These are phyloP conservation scores for Dugesia japonica DNA, from an alignment of 2,888 invertebrate genomes.

Conservation along the genomic window DNA sequence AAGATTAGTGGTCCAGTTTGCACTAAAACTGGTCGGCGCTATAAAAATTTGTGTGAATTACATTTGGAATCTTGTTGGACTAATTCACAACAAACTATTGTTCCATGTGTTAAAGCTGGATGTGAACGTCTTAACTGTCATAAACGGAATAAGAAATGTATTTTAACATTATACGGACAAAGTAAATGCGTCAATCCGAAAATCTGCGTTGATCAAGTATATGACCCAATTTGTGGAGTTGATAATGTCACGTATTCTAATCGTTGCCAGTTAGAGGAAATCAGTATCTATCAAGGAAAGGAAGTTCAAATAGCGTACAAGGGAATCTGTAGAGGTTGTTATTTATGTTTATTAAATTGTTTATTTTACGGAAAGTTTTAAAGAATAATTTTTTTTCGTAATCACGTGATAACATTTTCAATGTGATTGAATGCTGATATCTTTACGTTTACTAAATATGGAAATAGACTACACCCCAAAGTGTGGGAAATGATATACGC, in stretches of 20 bases:
- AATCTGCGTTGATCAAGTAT: neutral
- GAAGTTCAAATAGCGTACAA: neutral
- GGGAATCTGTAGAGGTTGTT: neutral
- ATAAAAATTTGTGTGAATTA: neutral
- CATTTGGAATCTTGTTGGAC: neutral
- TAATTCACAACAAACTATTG: neutral
- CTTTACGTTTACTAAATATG: neutral
- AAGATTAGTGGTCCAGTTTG: neutral
- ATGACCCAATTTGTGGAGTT: constrained; percentile 22
- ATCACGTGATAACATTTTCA: neutral
- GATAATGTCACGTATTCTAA: constrained; percentile 13
- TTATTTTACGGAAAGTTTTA: no score
- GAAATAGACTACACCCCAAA: neutral
- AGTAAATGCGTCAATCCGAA: neutral
- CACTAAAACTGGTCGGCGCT: neutral
- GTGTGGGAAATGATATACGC: neutral
- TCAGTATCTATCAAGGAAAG: neutral
- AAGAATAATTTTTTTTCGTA: no score
- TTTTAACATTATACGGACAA: neutral
- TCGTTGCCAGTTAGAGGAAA: neutral
- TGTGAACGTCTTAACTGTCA: neutral
- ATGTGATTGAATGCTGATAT: neutral
- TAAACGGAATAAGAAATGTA: neutral
- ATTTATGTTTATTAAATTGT: no score
- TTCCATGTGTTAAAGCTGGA: neutral